These are phyloP conservation scores for Syngnathoides biaculeatus DNA, from an alignment of 2,113 vertebrate species.

Conservation along the genomic window DNA sequence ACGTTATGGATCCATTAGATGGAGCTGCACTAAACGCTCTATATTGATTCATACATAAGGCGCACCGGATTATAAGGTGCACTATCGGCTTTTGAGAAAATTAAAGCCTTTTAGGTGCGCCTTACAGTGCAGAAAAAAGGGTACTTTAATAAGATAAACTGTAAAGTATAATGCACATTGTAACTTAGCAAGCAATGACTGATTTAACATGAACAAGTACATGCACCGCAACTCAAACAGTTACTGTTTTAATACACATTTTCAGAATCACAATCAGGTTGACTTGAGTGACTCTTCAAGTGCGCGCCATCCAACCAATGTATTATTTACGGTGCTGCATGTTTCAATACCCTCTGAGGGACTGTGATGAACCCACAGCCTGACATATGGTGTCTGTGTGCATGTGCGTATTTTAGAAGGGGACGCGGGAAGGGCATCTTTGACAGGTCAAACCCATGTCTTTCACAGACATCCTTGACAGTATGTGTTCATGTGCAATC, in stretches of 20 bases:
- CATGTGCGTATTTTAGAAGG: neutral
- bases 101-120: too few relatives aligned
- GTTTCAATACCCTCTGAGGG: neutral
- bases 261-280: neutral
- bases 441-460: slow-evolving; percentile 11
- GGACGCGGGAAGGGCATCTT: neutral
- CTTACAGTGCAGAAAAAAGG: too few relatives aligned
- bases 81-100: too few relatives aligned
- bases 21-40: too few relatives aligned
- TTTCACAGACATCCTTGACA: slow-evolving; percentile 11
- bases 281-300: neutral
- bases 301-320: neutral
- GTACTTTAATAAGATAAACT: too few relatives aligned
- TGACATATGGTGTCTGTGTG: slow-evolving; percentile 8
- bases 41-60: too few relatives aligned
- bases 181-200: neutral
- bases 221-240: neutral
- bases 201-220: neutral
- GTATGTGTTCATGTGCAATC: slow-evolving; percentile 17
- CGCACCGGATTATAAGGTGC: too few relatives aligned
- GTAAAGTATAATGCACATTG: neutral
- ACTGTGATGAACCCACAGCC: neutral
- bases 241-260: neutral
- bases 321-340: neutral
- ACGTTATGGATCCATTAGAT: too few relatives aligned